These are phyloP conservation scores for Griposia aprilina DNA, from an alignment of 2,888 invertebrate genomes.

Conservation along the genomic window DNA sequence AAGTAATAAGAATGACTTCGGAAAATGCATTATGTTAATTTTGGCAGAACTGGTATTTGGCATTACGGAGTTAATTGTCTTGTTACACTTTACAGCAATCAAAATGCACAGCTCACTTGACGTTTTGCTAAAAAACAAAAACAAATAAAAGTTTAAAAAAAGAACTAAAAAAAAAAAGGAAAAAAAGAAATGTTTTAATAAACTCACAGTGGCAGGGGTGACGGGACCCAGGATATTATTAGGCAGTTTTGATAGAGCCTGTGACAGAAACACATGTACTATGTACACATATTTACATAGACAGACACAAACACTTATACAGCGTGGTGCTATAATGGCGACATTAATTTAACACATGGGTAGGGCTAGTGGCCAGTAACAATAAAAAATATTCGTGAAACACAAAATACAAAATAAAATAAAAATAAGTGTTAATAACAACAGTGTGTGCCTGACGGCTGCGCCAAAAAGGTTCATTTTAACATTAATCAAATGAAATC, in stretches of 20 bases:
- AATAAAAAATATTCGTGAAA: no score
- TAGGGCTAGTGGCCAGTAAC: no score
- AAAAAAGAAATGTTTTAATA: constrained; percentile 69
- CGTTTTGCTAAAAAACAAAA: constrained; percentile 44
- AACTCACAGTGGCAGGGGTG: constrained; percentile 88
- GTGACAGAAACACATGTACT: constrained; percentile 69
- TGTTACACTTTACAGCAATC: constrained; percentile 15
- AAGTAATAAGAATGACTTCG: not conserved
- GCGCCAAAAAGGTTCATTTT: no score
- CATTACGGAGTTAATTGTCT: not conserved
- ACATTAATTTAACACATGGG: no score
- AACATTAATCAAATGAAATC: no score
- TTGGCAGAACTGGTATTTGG: not conserved
- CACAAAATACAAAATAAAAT: no score
- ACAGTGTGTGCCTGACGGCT: no score
- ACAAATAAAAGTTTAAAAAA: not conserved
- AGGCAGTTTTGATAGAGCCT: constrained; percentile 89
- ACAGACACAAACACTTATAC: constrained; percentile 59
- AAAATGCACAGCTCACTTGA: constrained; percentile 23
- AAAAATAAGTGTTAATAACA: no score
- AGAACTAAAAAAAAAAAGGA: constrained; percentile 60
- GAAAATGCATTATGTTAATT: not conserved
- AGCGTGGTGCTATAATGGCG: no score
- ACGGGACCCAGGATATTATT: constrained; percentile 87
- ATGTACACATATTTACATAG: constrained; percentile 61